These are phyloP conservation scores for Aphidius ervi DNA, from an alignment of 1,140 invertebrate genomes.

Conservation along the genomic window DNA sequence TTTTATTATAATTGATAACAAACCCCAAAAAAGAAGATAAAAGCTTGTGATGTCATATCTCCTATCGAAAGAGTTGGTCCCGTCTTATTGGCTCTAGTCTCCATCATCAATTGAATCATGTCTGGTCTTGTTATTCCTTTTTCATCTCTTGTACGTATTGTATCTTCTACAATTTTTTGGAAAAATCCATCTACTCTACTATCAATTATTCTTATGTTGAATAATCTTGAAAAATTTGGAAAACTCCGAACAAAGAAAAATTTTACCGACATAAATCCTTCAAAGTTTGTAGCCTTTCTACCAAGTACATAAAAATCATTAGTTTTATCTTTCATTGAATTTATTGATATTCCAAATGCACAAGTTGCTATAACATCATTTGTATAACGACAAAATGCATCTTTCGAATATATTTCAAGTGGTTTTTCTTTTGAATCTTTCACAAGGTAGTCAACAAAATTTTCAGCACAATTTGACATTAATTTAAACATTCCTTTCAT, in stretches of 20 bases:
- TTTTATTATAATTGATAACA: no score
- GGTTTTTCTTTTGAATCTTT: constrained; percentile 11
- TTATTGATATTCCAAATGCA: constrained; percentile 8
- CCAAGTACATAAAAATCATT: constrained; percentile 13
- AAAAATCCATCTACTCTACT: constrained; percentile 1
- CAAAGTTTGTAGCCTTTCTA: background rate
- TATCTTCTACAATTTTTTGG: background rate
- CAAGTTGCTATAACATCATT: constrained; percentile 12
- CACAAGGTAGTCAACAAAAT: constrained; percentile 5
- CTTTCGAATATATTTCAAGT: background rate
- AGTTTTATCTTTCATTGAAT: constrained; percentile 6
- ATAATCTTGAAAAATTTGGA: no score
- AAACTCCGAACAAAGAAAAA: no score
- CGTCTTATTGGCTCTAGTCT: background rate
- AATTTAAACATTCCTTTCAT: constrained; percentile 55
- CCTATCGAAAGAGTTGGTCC: constrained; percentile 19
- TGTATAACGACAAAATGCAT: constrained; percentile 5
- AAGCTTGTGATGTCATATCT: background rate
- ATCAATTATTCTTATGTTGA: background rate
- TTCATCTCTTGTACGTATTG: background rate
- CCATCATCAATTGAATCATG: constrained; percentile 5
- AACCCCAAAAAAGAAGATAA: background rate
- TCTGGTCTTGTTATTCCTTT: background rate
- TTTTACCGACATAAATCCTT: background rate
- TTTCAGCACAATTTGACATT: constrained; percentile 44